These are phyloP conservation scores for Euphonia xanthogaster DNA, from an alignment of 2,797 vertebrate species.

Conservation along the genomic window DNA sequence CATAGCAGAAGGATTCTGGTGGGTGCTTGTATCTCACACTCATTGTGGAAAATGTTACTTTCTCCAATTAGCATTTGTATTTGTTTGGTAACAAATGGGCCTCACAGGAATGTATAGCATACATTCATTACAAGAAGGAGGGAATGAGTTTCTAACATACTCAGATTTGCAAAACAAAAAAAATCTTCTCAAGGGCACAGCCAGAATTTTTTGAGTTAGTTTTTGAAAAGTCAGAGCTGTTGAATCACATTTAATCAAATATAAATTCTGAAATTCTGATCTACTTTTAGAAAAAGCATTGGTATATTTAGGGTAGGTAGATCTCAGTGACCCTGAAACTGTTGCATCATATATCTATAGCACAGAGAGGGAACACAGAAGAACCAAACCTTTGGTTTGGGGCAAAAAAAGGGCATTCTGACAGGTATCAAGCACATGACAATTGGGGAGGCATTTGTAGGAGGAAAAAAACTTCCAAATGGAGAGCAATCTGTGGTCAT, in stretches of 20 bases:
- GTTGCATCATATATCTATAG: not conserved
- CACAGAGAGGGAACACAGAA: not conserved
- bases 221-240: not conserved
- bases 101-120: not conserved
- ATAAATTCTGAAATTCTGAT: not conserved
- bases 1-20: not conserved
- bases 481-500: not conserved
- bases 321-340: not conserved
- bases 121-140: not conserved
- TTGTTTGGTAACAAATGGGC: not conserved
- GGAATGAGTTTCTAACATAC: not conserved
- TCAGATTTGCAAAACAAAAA: not conserved
- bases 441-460: not conserved
- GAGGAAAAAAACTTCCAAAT: not conserved
- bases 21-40: not conserved
- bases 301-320: not conserved
- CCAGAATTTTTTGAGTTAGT: not conserved
- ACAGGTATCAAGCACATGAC: not conserved
- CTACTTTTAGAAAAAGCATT: not conserved
- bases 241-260: not conserved
- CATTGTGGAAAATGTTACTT: not conserved
- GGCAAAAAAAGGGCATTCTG: not conserved
- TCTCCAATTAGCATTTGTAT: not conserved
- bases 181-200: not conserved
- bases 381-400: not conserved